Conservation (phyloP, 2,888 invertebrate genomes). For the Drosophila longiperda region DNA sequence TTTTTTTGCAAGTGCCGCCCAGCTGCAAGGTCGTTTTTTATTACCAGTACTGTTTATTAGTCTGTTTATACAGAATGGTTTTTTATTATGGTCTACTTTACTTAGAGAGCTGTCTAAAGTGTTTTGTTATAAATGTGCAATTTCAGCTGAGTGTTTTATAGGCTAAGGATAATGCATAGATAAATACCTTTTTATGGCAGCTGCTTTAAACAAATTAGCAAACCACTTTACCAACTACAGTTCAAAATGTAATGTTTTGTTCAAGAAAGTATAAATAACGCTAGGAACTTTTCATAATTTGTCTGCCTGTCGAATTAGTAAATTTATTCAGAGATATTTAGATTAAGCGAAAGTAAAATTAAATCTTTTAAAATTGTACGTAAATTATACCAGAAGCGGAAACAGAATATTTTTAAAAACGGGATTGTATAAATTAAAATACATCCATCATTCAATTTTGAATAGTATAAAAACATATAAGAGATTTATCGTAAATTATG, state of each 20-base stretch:
- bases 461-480: not conserved
- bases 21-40: conserved; percentile 41
- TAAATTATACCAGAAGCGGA: not conserved
- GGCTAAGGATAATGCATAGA: not conserved
- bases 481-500: not conserved
- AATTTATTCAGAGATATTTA: not conserved
- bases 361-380: not conserved
- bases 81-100: conserved; percentile 6
- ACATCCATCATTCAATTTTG: not conserved
- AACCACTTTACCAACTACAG: not conserved
- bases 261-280: not conserved
- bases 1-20: conserved; percentile 3
- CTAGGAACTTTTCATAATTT: not conserved
- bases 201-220: conserved; percentile 5
- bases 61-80: conserved; percentile 21
- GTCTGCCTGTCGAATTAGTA: not conserved
- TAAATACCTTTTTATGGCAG: not conserved
- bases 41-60: conserved; percentile 13
- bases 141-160: not conserved
- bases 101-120: conserved; percentile 5
- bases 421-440: not conserved
- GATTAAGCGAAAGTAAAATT: not conserved
- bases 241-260: not conserved
- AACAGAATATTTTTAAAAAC: not conserved
- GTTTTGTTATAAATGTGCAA: not conserved